Percentiles rank a stretch among this genome's conserved stretches.
Conservation (phyloP, 2,797 vertebrate species). For the Sternotherus odoratus region DNA sequence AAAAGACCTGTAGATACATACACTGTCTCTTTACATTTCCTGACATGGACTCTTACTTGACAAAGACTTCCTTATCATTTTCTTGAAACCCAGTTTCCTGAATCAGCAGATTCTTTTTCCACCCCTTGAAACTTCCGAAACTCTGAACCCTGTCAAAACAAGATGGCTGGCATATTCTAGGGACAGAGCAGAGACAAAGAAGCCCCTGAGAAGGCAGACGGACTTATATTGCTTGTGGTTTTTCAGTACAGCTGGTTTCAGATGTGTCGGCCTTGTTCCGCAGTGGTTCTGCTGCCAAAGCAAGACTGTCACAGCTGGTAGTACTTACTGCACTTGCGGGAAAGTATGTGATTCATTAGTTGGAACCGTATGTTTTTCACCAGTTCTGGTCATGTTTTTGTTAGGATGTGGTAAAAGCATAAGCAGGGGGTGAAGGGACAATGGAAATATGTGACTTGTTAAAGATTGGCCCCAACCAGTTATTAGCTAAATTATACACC, state of each 20-base stretch:
- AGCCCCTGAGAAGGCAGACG: slow-evolving; percentile 93
- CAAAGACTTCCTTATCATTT: slow-evolving; percentile 75
- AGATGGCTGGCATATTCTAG: slow-evolving; percentile 91
- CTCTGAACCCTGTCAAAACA: slow-evolving; percentile 92
- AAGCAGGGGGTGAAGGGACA: slow-evolving; percentile 92
- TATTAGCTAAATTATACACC: slow-evolving; percentile 81
- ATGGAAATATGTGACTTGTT: slow-evolving; percentile 91
- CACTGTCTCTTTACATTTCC: slow-evolving; percentile 70
- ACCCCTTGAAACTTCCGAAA: slow-evolving; percentile 87
- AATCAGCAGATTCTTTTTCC: slow-evolving; percentile 64
- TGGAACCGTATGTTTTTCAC: slow-evolving; percentile 96
- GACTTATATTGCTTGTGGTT: slow-evolving; percentile 92
- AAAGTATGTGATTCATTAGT: slow-evolving; percentile 99
- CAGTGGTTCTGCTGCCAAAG: slow-evolving; percentile 88
- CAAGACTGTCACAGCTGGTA: slow-evolving; percentile 97
- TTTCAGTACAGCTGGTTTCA: slow-evolving; percentile 93
- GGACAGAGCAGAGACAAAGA: slow-evolving; percentile 90
- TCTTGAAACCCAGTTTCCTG: slow-evolving; percentile 70
- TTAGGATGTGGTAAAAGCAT: slow-evolving; percentile 99
- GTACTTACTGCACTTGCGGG: slow-evolving; percentile 97
- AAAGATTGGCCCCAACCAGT: slow-evolving; percentile 89
- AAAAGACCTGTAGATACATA: slow-evolving; percentile 18
- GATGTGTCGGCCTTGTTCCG: slow-evolving; percentile 90
- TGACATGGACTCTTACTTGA: slow-evolving; percentile 43
- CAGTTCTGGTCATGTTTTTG: slow-evolving; percentile 98